A percentile compares a stretch with the other conserved stretches of the same genome.
Conservation (phyloP, 2,113 vertebrate genomes). For the Alosa alosa region DNA sequence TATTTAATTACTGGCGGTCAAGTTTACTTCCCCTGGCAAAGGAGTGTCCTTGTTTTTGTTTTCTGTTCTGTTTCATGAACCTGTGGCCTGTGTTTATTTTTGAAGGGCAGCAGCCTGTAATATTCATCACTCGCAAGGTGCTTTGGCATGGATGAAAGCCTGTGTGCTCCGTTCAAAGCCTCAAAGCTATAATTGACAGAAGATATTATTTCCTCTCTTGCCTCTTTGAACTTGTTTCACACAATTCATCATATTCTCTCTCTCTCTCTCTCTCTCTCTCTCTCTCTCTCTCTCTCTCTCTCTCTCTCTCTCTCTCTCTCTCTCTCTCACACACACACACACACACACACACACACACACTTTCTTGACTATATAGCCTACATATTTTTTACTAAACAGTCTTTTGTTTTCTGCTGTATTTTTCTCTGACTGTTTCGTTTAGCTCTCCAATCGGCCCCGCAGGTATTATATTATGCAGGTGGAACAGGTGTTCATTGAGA, state of each 20-base stretch:
- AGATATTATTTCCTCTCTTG: background rate
- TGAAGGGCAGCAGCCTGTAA: background rate
- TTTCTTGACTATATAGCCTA: background rate
- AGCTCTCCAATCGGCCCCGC: background rate
- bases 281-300: background rate
- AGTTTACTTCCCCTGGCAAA: background rate
- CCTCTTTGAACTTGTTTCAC: background rate
- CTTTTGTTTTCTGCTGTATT: background rate
- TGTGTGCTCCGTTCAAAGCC: background rate
- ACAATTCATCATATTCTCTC: background rate
- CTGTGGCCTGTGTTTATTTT: background rate
- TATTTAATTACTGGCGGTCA: background rate
- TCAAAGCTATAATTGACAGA: background rate
- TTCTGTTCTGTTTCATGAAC: background rate
- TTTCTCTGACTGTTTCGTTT: background rate
- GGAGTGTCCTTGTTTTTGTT: constrained; percentile 1
- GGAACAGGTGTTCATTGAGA: background rate
- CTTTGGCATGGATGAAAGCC: background rate
- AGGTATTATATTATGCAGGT: background rate
- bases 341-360: too few relatives aligned
- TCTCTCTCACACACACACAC: background rate
- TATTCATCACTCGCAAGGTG: background rate
- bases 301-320: too few relatives aligned
- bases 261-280: constrained; percentile 5
- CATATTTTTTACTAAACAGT: background rate